Evolutionary conservation across 2,113 vertebrate species (phyloP).

Genomic region (Embiotoca jacksoni): DNA sequence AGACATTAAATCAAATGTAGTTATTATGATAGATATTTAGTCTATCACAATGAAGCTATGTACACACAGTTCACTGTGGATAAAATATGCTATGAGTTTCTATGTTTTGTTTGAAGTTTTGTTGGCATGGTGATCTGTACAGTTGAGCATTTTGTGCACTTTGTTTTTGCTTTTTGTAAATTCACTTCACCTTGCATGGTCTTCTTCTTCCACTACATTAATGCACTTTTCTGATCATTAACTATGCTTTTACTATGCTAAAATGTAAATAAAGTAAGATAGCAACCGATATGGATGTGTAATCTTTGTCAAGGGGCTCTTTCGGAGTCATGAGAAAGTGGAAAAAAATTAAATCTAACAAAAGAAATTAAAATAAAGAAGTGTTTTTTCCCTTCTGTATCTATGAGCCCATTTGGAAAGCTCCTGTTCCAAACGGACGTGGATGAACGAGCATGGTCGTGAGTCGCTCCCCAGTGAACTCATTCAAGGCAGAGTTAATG

Average conservation of each 20-base stretch:
- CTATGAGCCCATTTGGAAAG: background rate
- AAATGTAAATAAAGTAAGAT: conserved; percentile 35
- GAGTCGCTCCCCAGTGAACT: background rate
- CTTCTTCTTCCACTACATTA: conserved; percentile 89
- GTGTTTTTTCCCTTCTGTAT: background rate
- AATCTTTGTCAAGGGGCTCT: background rate
- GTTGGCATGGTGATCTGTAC: conserved; percentile 19
- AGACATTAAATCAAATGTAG: conserved; percentile 54
- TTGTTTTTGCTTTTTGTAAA: conserved; percentile 48
- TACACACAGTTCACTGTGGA: conserved; percentile 50
- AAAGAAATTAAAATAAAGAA: conserved; percentile 6
- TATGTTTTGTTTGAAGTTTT: conserved; percentile 31
- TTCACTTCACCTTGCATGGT: conserved; percentile 50
- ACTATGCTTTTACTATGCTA: conserved; percentile 19
- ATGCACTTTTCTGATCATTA: conserved; percentile 78
- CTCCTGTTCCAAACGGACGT: background rate
- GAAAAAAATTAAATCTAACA: background rate
- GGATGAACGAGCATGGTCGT: background rate
- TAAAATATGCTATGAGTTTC: conserved; percentile 66
- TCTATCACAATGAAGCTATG: conserved; percentile 81
- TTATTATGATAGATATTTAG: conserved; percentile 56
- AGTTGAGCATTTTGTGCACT: conserved; percentile 14
- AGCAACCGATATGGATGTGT: background rate
- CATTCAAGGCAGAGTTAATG: conserved; percentile 14
- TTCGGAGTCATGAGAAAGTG: background rate